These are phyloP conservation scores for Accipiter cooperii DNA, from an alignment of 2,113 vertebrate species.

Conservation along the genomic window DNA sequence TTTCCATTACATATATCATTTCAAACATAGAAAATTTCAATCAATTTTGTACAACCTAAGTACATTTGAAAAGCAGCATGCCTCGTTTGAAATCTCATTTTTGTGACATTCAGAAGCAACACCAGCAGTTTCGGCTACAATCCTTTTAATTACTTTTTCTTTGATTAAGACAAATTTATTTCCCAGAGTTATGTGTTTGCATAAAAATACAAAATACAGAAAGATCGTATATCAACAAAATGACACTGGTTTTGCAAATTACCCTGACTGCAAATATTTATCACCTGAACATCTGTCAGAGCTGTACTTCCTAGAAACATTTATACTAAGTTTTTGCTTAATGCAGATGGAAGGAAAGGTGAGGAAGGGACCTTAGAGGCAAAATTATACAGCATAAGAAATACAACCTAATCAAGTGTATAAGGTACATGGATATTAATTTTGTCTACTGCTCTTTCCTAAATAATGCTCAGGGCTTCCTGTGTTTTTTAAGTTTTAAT, in stretches of 20 bases:
- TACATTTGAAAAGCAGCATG: neutral
- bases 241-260: neutral
- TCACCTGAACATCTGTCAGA: conserved; percentile 5
- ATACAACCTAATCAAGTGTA: neutral
- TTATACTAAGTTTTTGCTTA: neutral
- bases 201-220: neutral
- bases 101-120: neutral
- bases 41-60: neutral
- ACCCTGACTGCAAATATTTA: conserved; percentile 4
- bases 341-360: neutral
- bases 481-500: neutral
- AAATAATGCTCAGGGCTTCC: neutral
- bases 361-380: neutral
- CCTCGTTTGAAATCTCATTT: neutral
- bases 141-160: conserved; percentile 35
- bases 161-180: conserved; percentile 24
- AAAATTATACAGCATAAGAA: neutral
- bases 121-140: neutral
- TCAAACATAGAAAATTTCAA: neutral
- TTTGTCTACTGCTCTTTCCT: neutral
- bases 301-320: neutral
- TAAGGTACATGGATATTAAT: neutral
- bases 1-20: neutral
- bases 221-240: neutral
- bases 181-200: neutral